Percentiles rank a stretch among this genome's conserved stretches.
Evolutionary conservation across 2,797 vertebrate species (phyloP).

Genomic region (Hemitrygon akajei): DNA sequence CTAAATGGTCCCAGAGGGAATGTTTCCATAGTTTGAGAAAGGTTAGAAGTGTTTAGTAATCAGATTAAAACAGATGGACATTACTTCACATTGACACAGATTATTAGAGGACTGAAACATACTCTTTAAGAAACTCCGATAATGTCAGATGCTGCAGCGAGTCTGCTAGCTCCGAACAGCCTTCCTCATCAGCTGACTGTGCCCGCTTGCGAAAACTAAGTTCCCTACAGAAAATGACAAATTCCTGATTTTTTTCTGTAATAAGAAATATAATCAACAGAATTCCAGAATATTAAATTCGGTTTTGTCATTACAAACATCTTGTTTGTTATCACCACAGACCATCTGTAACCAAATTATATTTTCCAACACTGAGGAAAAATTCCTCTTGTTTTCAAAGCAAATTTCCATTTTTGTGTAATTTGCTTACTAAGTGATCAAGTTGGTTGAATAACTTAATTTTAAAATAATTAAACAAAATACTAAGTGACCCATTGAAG

Average conservation of each 20-base stretch:
- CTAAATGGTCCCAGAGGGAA: conserved; percentile 12
- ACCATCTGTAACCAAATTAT: background rate
- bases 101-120: conserved; percentile 48
- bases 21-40: background rate
- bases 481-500: background rate
- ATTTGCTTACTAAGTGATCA: background rate
- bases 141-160: conserved; percentile 71
- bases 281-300: conserved; percentile 11
- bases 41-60: background rate
- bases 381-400: background rate
- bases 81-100: conserved; percentile 13
- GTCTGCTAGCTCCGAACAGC: conserved; percentile 59
- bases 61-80: background rate
- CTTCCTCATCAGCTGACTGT: conserved; percentile 69
- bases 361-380: background rate
- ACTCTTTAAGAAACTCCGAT: conserved; percentile 78
- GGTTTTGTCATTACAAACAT: background rate
- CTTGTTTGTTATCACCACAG: background rate
- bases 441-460: background rate
- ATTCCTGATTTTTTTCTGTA: conserved; percentile 39
- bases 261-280: background rate
- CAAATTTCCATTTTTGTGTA: background rate
- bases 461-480: background rate
- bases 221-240: conserved; percentile 57
- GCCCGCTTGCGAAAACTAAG: conserved; percentile 62